Evolutionary conservation across 2,888 invertebrate species (phyloP).

Genomic region (Parasteatoda lunata): DNA sequence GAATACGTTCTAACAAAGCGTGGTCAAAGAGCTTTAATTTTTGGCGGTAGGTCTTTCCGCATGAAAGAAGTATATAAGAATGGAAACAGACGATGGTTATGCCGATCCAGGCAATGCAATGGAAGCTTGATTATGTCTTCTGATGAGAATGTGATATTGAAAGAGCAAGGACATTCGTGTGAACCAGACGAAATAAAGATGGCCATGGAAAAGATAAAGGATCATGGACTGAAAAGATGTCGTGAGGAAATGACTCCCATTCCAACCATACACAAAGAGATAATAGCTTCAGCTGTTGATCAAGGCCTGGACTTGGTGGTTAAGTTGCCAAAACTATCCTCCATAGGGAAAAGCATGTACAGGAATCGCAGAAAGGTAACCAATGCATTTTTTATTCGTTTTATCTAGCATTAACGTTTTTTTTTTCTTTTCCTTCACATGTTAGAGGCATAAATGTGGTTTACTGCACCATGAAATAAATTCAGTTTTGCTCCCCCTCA

Average conservation of each 20-base stretch:
- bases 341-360: constrained; percentile 5
- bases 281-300: constrained; percentile 10
- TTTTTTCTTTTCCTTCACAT: no score
- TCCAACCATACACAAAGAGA: constrained; percentile 14
- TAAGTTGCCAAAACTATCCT: background rate
- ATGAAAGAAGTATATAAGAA: constrained; percentile 16
- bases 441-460: no score
- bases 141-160: no score
- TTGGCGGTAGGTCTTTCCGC: constrained; percentile 10
- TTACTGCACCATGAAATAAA: no score
- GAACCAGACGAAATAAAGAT: constrained; percentile 17
- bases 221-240: constrained; percentile 18
- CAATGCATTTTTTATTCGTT: no score
- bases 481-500: no score
- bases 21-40: constrained; percentile 25
- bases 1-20: no score
- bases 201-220: constrained; percentile 6
- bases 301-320: constrained; percentile 9
- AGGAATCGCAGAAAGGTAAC: constrained; percentile 4
- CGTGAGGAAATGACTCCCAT: constrained; percentile 3
- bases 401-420: no score
- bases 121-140: no score
- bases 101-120: constrained; percentile 8
- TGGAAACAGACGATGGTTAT: constrained; percentile 7
- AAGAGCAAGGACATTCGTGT: no score